Evolutionary conservation across 2,113 vertebrate species (phyloP).

Genomic region (Myrmecophaga tridactyla): DNA sequence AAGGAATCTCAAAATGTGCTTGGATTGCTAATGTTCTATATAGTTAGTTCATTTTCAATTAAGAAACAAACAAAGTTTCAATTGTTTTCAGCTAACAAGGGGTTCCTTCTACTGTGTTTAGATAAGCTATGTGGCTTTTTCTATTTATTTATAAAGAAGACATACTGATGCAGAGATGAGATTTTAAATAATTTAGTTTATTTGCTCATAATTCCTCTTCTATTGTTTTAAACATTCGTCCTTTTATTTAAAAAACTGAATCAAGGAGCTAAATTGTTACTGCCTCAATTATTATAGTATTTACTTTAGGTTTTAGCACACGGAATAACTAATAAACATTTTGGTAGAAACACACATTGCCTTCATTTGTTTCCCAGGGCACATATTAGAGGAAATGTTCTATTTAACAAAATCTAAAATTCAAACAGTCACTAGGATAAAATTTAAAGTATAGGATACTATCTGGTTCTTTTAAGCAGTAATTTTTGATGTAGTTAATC

Average conservation of each 20-base stretch:
- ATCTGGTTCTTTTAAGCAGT: not conserved
- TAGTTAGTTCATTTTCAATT: not conserved
- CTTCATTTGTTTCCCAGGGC: not conserved
- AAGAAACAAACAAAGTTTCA: not conserved
- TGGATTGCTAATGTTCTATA: not conserved
- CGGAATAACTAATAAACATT: not conserved
- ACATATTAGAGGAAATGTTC: not conserved
- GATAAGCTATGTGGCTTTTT: not conserved
- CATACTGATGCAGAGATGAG: not conserved
- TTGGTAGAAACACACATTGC: not conserved
- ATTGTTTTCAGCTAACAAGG: not conserved
- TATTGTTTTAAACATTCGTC: not conserved
- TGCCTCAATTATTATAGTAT: not conserved
- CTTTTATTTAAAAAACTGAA: not conserved
- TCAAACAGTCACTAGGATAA: not conserved
- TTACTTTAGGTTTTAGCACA: not conserved
- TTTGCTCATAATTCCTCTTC: not conserved
- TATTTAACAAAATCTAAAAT: not conserved
- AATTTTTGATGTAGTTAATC: not conserved
- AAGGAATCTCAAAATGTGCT: not conserved
- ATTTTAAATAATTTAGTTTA: not conserved
- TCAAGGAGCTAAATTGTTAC: slow-evolving; percentile 26
- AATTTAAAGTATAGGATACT: not conserved
- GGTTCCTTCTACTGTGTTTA: not conserved
- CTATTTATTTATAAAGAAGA: slow-evolving; percentile 21